A percentile compares a stretch with the other conserved stretches of the same genome.
These are phyloP conservation scores for Carabus problematicus DNA, from an alignment of 2,888 invertebrate genomes.

Conservation along the genomic window DNA sequence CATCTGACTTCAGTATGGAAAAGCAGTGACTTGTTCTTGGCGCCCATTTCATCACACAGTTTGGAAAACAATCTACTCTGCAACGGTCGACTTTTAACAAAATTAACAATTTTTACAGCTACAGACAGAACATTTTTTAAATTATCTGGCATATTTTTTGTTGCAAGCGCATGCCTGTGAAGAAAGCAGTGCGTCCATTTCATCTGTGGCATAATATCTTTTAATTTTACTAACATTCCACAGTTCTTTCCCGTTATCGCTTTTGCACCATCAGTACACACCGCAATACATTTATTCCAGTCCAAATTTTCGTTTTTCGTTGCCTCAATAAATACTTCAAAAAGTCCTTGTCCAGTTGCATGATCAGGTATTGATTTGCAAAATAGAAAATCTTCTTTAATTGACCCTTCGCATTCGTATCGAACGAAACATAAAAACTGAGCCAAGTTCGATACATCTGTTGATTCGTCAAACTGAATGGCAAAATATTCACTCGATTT, in stretches of 20 bases:
- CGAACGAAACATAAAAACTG: slow-evolving; percentile 49
- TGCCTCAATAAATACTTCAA: slow-evolving; percentile 41
- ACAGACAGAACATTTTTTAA: slow-evolving; percentile 38
- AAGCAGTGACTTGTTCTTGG: slow-evolving; percentile 38
- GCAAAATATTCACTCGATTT: too few relatives aligned
- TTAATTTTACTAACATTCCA: slow-evolving; percentile 46
- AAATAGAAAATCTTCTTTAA: slow-evolving; percentile 45
- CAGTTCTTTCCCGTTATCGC: slow-evolving; percentile 45
- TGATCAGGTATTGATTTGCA: slow-evolving; percentile 43
- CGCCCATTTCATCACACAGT: slow-evolving; percentile 45
- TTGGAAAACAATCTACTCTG: slow-evolving; percentile 44
- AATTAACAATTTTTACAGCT: slow-evolving; percentile 43
- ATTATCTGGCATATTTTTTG: slow-evolving; percentile 44
- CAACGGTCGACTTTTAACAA: slow-evolving; percentile 43
- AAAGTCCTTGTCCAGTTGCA: slow-evolving; percentile 43
- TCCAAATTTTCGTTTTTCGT: slow-evolving; percentile 34
- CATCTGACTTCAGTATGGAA: slow-evolving; percentile 44
- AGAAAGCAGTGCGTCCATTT: slow-evolving; percentile 43
- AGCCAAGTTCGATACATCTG: slow-evolving; percentile 46
- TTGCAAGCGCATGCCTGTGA: slow-evolving; percentile 46
- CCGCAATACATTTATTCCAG: slow-evolving; percentile 38
- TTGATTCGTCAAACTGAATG: slow-evolving; percentile 50
- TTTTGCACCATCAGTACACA: slow-evolving; percentile 45
- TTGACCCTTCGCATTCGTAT: slow-evolving; percentile 49
- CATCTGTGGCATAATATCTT: slow-evolving; percentile 48